These are phyloP conservation scores for Eriocheir sinensis DNA, from an alignment of 1,140 invertebrate genomes.

Conservation along the genomic window DNA sequence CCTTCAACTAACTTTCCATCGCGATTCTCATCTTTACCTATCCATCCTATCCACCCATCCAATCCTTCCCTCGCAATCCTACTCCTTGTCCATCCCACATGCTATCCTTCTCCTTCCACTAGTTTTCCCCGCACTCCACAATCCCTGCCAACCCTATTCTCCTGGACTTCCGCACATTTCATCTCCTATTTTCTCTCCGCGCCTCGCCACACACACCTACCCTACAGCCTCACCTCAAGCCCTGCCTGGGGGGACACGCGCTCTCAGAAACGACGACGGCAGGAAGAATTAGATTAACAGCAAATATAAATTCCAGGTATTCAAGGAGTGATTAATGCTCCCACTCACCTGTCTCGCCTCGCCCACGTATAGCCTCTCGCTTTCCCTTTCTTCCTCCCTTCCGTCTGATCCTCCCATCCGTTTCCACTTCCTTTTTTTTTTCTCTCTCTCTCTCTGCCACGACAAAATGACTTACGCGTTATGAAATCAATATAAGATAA, in stretches of 20 bases:
- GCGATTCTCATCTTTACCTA: too few species aligned
- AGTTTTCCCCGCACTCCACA: too few species aligned
- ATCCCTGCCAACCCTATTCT: too few species aligned
- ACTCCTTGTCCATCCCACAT: not conserved
- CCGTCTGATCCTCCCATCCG: not conserved
- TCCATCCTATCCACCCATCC: too few species aligned
- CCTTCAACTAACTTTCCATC: too few species aligned
- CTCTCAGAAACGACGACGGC: not conserved
- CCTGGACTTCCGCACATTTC: too few species aligned
- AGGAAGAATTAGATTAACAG: not conserved
- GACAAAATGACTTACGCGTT: too few species aligned
- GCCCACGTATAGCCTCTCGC: too few species aligned
- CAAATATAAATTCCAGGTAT: slow-evolving; percentile 1
- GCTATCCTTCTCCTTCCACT: not conserved
- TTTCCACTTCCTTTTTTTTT: slow-evolving; percentile 8
- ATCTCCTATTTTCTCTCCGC: too few species aligned
- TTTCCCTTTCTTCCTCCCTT: not conserved
- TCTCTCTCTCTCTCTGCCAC: slow-evolving; percentile 15
- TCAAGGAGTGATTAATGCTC: not conserved
- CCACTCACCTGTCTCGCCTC: not conserved
- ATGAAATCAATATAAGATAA: too few species aligned
- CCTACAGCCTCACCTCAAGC: too few species aligned
- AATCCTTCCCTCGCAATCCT: not conserved
- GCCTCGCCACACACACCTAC: too few species aligned
- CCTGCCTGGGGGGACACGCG: not conserved